Evolutionary conservation across 2,797 vertebrate species (phyloP).

Genomic region (Microctenopoma steveboyesi): DNA sequence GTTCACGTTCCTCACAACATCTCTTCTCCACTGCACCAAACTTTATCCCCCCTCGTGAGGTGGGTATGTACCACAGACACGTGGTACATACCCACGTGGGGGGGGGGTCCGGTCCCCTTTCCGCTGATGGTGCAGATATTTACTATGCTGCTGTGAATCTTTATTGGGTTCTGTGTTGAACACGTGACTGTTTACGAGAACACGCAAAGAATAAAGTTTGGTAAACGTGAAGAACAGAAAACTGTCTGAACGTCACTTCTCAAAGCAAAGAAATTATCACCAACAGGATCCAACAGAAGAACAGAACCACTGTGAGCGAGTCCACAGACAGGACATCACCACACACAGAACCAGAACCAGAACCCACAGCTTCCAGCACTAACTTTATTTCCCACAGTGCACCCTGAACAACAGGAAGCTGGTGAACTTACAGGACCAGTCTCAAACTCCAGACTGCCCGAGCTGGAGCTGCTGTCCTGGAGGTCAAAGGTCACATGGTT

Average conservation of each 20-base stretch:
- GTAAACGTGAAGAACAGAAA: too few species aligned
- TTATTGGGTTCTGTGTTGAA: too few species aligned
- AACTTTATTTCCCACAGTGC: constrained; percentile 79
- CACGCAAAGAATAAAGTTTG: too few species aligned
- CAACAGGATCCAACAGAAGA: constrained; percentile 19
- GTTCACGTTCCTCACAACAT: not conserved
- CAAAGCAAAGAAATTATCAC: not conserved
- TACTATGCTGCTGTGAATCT: too few species aligned
- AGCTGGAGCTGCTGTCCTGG: constrained; percentile 93
- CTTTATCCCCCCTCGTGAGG: too few species aligned
- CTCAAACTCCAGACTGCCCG: constrained; percentile 90
- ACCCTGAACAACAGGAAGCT: constrained; percentile 55
- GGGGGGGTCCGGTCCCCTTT: too few species aligned
- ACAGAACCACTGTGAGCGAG: not conserved
- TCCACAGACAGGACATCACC: constrained; percentile 14
- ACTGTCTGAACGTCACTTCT: too few species aligned
- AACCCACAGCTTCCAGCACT: constrained; percentile 66
- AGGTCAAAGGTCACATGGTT: constrained; percentile 62
- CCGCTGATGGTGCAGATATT: too few species aligned
- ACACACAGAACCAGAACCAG: constrained; percentile 26
- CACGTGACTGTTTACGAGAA: too few species aligned
- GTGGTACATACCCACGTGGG: too few species aligned
- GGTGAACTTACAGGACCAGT: constrained; percentile 90
- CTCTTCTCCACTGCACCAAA: too few species aligned
- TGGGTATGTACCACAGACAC: too few species aligned